Percentiles rank a stretch among this genome's conserved stretches.
phyloP scores from a whole-genome alignment of 2,113 vertebrate genomes.

The Phyllostomus discolor region DNA sequence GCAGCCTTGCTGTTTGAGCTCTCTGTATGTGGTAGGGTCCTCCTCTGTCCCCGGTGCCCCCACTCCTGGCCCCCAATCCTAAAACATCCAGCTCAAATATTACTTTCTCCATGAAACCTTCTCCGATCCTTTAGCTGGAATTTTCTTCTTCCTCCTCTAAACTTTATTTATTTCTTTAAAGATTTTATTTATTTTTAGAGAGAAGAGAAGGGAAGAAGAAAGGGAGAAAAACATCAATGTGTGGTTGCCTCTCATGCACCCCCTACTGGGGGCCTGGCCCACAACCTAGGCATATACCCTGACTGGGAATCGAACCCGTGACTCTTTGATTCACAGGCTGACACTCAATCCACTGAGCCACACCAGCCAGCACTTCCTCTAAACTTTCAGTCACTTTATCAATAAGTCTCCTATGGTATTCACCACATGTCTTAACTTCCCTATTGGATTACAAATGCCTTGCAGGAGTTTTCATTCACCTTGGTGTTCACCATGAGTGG shows the following conservation, averaged over 20 bases:
- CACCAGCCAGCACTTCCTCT: too few relatives aligned
- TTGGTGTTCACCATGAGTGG: not conserved
- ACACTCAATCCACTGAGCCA: too few relatives aligned
- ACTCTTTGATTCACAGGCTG: too few relatives aligned
- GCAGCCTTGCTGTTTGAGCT: not conserved
- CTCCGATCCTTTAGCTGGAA: not conserved
- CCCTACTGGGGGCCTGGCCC: too few relatives aligned
- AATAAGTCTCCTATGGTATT: not conserved
- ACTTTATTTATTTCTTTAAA: not conserved
- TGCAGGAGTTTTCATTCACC: not conserved
- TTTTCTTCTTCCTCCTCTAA: not conserved
- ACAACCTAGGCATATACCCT: too few relatives aligned
- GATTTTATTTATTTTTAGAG: too few relatives aligned
- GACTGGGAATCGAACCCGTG: too few relatives aligned
- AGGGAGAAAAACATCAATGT: too few relatives aligned
- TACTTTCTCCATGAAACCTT: not conserved
- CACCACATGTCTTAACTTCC: not conserved
- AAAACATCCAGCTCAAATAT: not conserved
- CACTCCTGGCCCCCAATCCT: not conserved
- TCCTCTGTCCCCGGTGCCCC: not conserved
- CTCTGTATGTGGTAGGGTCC: not conserved
- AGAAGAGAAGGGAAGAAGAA: too few relatives aligned
- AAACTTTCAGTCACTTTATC: not conserved
- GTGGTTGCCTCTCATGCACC: too few relatives aligned
- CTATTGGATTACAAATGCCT: not conserved